These are phyloP conservation scores for Brachionus manjavacas DNA, from an alignment of 1,140 invertebrate genomes.

Conservation along the genomic window DNA sequence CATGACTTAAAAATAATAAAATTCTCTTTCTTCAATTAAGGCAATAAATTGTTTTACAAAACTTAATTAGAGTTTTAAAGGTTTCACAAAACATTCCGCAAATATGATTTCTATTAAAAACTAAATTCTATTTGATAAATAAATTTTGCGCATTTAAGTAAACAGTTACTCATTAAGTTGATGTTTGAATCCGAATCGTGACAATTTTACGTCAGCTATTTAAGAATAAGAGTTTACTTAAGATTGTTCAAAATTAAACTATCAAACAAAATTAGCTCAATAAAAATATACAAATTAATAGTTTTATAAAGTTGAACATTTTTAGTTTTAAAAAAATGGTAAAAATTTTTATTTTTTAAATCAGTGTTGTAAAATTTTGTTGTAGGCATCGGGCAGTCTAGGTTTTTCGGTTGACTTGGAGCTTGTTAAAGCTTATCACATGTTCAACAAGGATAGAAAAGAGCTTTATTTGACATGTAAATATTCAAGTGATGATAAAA, in stretches of 20 bases:
- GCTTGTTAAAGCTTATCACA: constrained; percentile 20
- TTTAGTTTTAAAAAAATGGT: neutral
- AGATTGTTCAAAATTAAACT: neutral
- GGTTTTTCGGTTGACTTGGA: constrained; percentile 27
- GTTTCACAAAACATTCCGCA: neutral
- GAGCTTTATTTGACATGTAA: constrained; percentile 20
- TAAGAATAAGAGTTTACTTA: neutral
- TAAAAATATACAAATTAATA: neutral
- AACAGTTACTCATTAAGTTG: neutral
- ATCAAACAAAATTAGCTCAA: neutral
- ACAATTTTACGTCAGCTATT: neutral
- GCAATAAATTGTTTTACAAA: neutral
- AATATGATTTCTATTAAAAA: neutral
- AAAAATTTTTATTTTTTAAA: neutral
- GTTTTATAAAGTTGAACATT: neutral
- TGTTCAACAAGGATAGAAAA: constrained; percentile 31
- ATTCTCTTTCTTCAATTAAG: neutral
- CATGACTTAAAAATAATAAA: neutral
- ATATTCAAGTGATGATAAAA: constrained; percentile 38
- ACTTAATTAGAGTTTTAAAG: neutral
- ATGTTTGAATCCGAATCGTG: neutral
- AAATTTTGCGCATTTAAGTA: neutral
- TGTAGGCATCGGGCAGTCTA: neutral
- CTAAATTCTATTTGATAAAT: neutral
- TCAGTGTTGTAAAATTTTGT: neutral